Evolutionary conservation across 2,888 invertebrate species (phyloP).

Genomic region (Pheosia gnoma): DNA sequence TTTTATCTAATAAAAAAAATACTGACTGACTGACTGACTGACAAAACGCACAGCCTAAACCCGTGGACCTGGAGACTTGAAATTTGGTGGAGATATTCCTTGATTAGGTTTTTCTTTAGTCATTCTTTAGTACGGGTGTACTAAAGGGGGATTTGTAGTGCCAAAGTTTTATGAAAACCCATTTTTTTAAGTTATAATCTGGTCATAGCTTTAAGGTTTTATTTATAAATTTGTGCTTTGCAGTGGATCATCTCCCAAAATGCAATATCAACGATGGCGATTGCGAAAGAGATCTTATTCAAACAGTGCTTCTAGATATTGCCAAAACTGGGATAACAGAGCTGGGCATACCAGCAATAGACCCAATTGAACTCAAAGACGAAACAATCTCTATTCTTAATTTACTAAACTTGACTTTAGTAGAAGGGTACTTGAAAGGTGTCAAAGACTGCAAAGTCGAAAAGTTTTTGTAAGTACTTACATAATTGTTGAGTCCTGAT

Average conservation of each 20-base stretch:
- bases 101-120: too few relatives aligned
- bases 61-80: too few relatives aligned
- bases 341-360: conserved; percentile 21
- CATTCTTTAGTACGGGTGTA: too few relatives aligned
- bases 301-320: conserved; percentile 3
- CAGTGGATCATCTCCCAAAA: conserved; percentile 25
- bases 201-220: neutral
- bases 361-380: conserved; percentile 24
- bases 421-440: conserved; percentile 26
- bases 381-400: conserved; percentile 19
- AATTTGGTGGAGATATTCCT: too few relatives aligned
- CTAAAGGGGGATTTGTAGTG: too few relatives aligned
- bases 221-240: conserved; percentile 3
- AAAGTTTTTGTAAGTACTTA: conserved; percentile 9
- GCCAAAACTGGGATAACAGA: conserved; percentile 25
- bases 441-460: conserved; percentile 24
- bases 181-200: too few relatives aligned
- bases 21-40: too few relatives aligned
- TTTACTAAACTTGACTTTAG: conserved; percentile 25
- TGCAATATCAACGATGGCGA: conserved; percentile 28
- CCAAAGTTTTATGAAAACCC: too few relatives aligned
- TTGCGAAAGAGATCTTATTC: conserved; percentile 18
- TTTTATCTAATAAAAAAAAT: too few relatives aligned
- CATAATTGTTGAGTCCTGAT: neutral
- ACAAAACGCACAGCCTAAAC: too few relatives aligned